These are phyloP conservation scores for Pachyramphus minor DNA, from an alignment of 2,113 vertebrate genomes.

Conservation along the genomic window DNA sequence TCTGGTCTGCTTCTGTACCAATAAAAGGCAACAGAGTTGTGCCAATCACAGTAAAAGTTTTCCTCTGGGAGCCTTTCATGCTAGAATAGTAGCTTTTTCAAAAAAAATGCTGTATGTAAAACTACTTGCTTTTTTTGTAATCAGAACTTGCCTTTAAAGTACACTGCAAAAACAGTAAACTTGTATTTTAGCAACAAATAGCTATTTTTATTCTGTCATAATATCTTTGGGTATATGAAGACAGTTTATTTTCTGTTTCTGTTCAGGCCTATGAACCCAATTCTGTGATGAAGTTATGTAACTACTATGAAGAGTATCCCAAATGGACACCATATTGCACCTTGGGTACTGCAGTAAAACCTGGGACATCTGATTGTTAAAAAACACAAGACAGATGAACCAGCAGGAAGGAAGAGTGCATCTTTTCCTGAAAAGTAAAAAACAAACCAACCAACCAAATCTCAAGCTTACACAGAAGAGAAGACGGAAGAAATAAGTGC, in stretches of 20 bases:
- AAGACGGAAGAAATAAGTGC: neutral
- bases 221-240: neutral
- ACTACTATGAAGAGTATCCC: neutral
- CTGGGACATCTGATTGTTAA: neutral
- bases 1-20: neutral
- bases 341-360: neutral
- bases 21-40: neutral
- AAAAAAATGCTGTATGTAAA: neutral
- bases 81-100: neutral
- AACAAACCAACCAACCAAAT: neutral
- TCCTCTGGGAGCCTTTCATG: neutral
- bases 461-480: neutral
- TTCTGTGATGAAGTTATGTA: neutral
- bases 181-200: neutral
- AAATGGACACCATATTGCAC: neutral
- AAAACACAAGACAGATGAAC: neutral
- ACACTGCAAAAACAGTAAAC: neutral
- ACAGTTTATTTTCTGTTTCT: neutral
- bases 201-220: neutral
- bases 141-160: neutral
- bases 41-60: neutral
- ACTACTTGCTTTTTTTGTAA: neutral
- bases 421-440: neutral
- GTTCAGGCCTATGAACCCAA: neutral
- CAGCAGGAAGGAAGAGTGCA: neutral